Evolutionary conservation across 1,140 invertebrate species (phyloP).

Genomic region (Zophobas morio): DNA sequence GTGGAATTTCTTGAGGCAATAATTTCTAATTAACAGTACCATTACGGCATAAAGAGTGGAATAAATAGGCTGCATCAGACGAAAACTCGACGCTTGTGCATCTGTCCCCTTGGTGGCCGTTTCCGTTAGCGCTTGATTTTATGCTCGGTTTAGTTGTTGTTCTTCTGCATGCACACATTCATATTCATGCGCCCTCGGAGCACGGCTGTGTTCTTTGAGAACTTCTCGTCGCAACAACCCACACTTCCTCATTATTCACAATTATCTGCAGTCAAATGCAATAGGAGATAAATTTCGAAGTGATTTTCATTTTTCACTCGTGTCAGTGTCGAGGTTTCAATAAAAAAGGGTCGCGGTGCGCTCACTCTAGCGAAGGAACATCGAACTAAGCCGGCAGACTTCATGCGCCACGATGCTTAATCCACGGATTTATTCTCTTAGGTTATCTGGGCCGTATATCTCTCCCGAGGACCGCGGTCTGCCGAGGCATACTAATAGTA

Average conservation of each 20-base stretch:
- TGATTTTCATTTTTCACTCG: conserved; percentile 40
- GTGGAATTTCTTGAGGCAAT: not conserved
- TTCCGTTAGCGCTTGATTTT: conserved; percentile 56
- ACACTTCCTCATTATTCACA: conserved; percentile 51
- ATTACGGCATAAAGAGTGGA: not conserved
- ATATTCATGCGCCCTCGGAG: conserved; percentile 57
- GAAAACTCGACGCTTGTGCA: conserved; percentile 20
- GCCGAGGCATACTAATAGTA: conserved; percentile 66
- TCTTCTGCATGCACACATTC: conserved; percentile 53
- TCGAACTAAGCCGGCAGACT: conserved; percentile 55
- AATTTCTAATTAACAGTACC: not conserved
- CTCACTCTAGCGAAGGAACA: conserved; percentile 35
- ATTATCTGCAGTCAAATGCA: conserved; percentile 46
- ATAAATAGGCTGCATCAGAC: not conserved
- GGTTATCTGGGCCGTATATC: conserved; percentile 67
- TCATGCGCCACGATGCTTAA: conserved; percentile 63
- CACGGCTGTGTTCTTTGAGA: conserved; percentile 47
- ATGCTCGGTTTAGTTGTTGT: conserved; percentile 56
- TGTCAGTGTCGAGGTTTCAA: conserved; percentile 44
- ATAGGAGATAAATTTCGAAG: conserved; percentile 28
- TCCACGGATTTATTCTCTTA: conserved; percentile 66
- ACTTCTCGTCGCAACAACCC: conserved; percentile 48
- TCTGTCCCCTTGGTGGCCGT: conserved; percentile 22
- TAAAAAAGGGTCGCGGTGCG: conserved; percentile 29
- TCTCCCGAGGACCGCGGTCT: conserved; percentile 64